A percentile compares a stretch with the other conserved stretches of the same genome.
Evolutionary conservation across 1,140 invertebrate genomes (phyloP).

Genomic region (Drosophila santomea): DNA sequence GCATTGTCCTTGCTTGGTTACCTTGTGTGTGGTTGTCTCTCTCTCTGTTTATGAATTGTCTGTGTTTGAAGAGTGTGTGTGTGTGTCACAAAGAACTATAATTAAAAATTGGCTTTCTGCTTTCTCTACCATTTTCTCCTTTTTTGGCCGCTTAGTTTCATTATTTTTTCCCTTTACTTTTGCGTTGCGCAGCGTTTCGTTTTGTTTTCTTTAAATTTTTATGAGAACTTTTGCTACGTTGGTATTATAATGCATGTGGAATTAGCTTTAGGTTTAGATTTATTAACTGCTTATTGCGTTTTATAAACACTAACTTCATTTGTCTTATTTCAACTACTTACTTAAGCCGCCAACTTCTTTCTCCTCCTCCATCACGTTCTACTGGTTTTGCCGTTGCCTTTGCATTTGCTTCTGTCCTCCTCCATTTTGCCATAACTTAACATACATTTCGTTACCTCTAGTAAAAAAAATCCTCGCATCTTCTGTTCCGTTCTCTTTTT

Average conservation of each 20-base stretch:
- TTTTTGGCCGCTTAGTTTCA: conserved; percentile 79
- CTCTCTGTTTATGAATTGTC: neutral
- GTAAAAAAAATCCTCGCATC: conserved; percentile 64
- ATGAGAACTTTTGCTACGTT: conserved; percentile 72
- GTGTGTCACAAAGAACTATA: conserved; percentile 55
- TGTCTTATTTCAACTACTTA: conserved; percentile 76
- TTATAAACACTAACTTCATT: conserved; percentile 78
- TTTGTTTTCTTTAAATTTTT: conserved; percentile 30
- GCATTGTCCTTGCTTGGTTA: conserved; percentile 43
- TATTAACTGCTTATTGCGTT: conserved; percentile 79
- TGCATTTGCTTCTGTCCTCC: conserved; percentile 10
- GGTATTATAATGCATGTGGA: conserved; percentile 49
- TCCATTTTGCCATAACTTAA: conserved; percentile 61
- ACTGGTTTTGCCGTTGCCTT: conserved; percentile 6
- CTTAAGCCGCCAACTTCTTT: conserved; percentile 57
- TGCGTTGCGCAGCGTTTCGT: conserved; percentile 28
- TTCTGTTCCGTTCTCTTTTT: conserved; percentile 30
- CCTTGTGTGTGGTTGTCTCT: conserved; percentile 1
- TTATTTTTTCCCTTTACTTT: conserved; percentile 37
- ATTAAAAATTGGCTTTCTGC: conserved; percentile 66
- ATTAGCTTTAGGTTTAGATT: conserved; percentile 38
- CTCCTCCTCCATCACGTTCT: conserved; percentile 8
- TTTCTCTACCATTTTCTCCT: conserved; percentile 24
- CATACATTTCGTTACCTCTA: conserved; percentile 60
- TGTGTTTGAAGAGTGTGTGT: neutral